A percentile compares a stretch with the other conserved stretches of the same genome.
phyloP scores from a whole-genome alignment of 1,140 invertebrate species.

The Trissolcus basalis region DNA sequence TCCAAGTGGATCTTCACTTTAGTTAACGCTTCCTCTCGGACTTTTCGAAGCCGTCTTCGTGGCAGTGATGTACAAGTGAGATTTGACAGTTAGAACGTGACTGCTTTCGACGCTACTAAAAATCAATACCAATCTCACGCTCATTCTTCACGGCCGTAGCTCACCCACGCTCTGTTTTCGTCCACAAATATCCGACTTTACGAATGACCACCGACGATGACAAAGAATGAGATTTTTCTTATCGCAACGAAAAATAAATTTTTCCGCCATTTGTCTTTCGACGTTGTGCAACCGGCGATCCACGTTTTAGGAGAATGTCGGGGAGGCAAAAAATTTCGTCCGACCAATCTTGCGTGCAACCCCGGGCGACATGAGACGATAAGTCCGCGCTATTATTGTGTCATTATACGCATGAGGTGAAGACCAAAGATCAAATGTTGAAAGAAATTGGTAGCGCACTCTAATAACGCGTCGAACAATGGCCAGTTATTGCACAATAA shows the following conservation, averaged over 20 bases:
- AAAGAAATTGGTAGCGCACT: constrained; percentile 14
- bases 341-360: constrained; percentile 8
- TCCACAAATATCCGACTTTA: constrained; percentile 36
- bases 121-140: constrained; percentile 63
- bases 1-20: constrained; percentile 63
- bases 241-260: constrained; percentile 42
- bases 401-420: constrained; percentile 35
- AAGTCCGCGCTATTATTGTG: constrained; percentile 28
- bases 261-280: constrained; percentile 45
- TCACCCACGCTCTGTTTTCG: constrained; percentile 8
- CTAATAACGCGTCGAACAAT: constrained; percentile 20
- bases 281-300: constrained; percentile 9
- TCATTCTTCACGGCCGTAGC: constrained; percentile 35
- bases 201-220: constrained; percentile 31
- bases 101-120: constrained; percentile 50
- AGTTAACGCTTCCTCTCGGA: constrained; percentile 37
- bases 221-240: constrained; percentile 46
- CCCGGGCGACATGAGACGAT: constrained; percentile 6
- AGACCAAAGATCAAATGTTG: constrained; percentile 9
- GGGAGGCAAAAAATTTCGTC: constrained; percentile 40
- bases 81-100: constrained; percentile 70
- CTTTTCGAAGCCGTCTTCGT: constrained; percentile 34
- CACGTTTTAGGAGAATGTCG: too few species aligned
- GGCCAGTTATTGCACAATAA: background rate
- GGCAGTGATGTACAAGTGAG: constrained; percentile 62